These are phyloP conservation scores for Porites lobata DNA, from an alignment of 92 coral and sea anemone species.

Conservation along the genomic window DNA sequence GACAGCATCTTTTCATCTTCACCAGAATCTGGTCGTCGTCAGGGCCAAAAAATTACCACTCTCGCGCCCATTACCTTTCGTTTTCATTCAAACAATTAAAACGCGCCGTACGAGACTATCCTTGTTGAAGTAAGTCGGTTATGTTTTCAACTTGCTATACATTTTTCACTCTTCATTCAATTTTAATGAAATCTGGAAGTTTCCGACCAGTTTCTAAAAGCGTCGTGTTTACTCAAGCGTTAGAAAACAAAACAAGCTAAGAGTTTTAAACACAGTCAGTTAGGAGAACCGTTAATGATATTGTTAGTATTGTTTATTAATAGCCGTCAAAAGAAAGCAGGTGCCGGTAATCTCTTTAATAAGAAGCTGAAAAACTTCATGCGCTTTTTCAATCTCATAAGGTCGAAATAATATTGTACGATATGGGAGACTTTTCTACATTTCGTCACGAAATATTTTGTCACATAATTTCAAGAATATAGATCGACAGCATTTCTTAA, in stretches of 20 bases:
- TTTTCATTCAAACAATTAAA: background rate
- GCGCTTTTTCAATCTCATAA: background rate
- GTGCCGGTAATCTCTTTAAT: slow-evolving; percentile 14
- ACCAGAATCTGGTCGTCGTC: background rate
- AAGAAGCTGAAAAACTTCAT: background rate
- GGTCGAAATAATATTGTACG: background rate
- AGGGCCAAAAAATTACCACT: background rate
- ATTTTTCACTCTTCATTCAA: slow-evolving; percentile 22
- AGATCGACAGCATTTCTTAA: no score
- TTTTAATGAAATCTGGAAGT: slow-evolving; percentile 37
- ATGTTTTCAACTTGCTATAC: slow-evolving; percentile 16
- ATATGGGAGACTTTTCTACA: background rate
- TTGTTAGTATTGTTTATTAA: background rate
- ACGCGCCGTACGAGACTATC: background rate
- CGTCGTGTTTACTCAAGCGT: slow-evolving; percentile 24
- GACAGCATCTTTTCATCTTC: background rate
- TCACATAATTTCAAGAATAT: no score
- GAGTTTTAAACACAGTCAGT: background rate
- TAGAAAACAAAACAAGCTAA: background rate
- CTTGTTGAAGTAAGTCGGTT: background rate
- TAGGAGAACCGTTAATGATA: background rate
- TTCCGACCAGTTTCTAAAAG: slow-evolving; percentile 24
- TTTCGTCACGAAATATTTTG: no score
- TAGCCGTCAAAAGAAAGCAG: slow-evolving; percentile 1
- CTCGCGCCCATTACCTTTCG: background rate